Conservation (phyloP, 1,140 invertebrate species). For the Macrotrachela quadricornifera region DNA sequence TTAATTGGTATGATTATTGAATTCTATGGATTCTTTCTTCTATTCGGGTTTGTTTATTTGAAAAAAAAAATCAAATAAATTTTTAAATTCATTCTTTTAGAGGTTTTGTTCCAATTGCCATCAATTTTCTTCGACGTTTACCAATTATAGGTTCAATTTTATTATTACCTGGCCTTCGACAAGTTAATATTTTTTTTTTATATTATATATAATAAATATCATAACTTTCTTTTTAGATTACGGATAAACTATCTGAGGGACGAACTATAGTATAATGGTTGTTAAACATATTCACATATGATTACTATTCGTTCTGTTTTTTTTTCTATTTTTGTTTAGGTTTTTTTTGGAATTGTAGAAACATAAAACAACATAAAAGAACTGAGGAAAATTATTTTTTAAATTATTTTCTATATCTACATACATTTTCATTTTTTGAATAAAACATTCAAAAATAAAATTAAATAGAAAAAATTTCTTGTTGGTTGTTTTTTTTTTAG, state of each 20-base stretch:
- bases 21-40: conserved; percentile 44
- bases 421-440: too few relatives aligned
- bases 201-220: background rate
- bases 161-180: conserved; percentile 38
- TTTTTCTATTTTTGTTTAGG: too few relatives aligned
- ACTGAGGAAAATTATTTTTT: too few relatives aligned
- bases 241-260: conserved; percentile 4
- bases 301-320: too few relatives aligned
- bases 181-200: conserved; percentile 23
- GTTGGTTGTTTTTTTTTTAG: background rate
- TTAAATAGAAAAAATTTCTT: too few relatives aligned
- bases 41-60: conserved; percentile 35
- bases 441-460: too few relatives aligned
- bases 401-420: too few relatives aligned
- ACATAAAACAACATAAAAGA: too few relatives aligned
- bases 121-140: conserved; percentile 41
- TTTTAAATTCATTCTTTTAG: conserved; percentile 18
- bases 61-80: conserved; percentile 10
- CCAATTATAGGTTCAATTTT: conserved; percentile 40
- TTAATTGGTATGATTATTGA: conserved; percentile 86
- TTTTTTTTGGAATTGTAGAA: too few relatives aligned
- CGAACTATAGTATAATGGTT: conserved; percentile 1
- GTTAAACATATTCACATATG: too few relatives aligned
- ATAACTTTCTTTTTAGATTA: background rate
- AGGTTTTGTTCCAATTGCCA: conserved; percentile 43